Percentiles rank a stretch among this genome's conserved stretches.
Evolutionary conservation across 2,113 vertebrate genomes (phyloP).

Genomic region (Catharus bicknelli): DNA sequence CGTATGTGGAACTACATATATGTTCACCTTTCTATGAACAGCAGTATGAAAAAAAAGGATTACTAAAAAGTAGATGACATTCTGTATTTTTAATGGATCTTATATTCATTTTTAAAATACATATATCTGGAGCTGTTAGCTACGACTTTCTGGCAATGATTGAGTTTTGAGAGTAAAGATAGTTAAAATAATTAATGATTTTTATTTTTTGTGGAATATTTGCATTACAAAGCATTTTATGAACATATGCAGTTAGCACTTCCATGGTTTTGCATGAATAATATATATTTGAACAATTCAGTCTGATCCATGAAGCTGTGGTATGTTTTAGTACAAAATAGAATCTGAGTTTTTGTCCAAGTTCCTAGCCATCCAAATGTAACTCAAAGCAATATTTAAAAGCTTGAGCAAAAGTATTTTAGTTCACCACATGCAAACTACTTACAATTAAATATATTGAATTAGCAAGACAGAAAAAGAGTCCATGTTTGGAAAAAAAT

Average conservation of each 20-base stretch:
- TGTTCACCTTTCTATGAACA: not conserved
- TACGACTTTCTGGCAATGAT: not conserved
- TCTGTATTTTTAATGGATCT: not conserved
- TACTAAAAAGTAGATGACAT: not conserved
- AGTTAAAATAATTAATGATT: not conserved
- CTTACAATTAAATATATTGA: not conserved
- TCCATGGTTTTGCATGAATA: not conserved
- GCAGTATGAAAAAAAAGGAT: not conserved
- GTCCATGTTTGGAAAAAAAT: not conserved
- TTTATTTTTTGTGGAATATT: not conserved
- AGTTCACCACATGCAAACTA: not conserved
- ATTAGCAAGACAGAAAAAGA: not conserved
- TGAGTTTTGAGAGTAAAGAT: not conserved
- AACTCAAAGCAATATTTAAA: not conserved
- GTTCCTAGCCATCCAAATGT: not conserved
- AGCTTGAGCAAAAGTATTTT: not conserved
- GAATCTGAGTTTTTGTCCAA: not conserved
- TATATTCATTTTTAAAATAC: not conserved
- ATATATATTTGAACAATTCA: not conserved
- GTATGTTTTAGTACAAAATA: not conserved
- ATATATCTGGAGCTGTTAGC: not conserved
- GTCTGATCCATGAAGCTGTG: not conserved
- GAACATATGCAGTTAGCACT: not conserved
- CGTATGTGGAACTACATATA: not conserved
- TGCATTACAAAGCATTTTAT: not conserved